phyloP scores from a whole-genome alignment of 2,888 invertebrate species.

The Dysmachus trigonus region DNA sequence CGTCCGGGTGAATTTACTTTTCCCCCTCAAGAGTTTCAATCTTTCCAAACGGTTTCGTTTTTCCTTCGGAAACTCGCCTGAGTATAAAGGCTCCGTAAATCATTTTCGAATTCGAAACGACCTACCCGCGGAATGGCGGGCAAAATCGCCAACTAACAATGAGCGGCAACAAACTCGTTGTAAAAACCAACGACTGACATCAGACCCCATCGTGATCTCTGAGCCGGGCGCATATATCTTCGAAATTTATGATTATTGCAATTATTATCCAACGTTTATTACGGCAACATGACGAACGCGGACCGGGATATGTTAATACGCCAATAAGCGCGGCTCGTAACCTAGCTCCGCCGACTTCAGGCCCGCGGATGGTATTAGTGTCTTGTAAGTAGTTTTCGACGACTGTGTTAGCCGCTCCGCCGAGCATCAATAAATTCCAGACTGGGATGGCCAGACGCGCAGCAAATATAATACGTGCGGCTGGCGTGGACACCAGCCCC shows the following conservation, averaged over 20 bases:
- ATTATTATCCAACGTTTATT: conserved; percentile 45
- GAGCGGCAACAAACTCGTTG: conserved; percentile 32
- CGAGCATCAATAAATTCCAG: conserved; percentile 28
- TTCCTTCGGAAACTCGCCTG: background rate
- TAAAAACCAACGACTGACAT: conserved; percentile 33
- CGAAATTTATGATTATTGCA: conserved; percentile 48
- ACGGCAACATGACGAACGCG: conserved; percentile 40
- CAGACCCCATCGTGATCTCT: conserved; percentile 27
- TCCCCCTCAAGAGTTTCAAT: conserved; percentile 13
- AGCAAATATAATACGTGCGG: background rate
- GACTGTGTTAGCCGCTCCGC: conserved; percentile 16
- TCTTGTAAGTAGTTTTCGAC: conserved; percentile 35
- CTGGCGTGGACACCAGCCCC: background rate
- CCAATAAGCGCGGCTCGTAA: background rate
- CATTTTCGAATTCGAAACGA: conserved; percentile 38
- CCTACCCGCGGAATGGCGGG: background rate
- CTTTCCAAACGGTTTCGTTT: conserved; percentile 31
- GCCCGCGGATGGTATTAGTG: conserved; percentile 18
- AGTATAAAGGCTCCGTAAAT: conserved; percentile 25
- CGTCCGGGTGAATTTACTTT: background rate
- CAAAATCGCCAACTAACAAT: conserved; percentile 34
- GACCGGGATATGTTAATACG: conserved; percentile 33
- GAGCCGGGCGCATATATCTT: conserved; percentile 45
- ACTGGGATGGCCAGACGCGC: background rate
- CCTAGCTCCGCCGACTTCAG: background rate